phyloP scores from a whole-genome alignment of 2,113 vertebrate genomes.

The Mobula birostris region DNA sequence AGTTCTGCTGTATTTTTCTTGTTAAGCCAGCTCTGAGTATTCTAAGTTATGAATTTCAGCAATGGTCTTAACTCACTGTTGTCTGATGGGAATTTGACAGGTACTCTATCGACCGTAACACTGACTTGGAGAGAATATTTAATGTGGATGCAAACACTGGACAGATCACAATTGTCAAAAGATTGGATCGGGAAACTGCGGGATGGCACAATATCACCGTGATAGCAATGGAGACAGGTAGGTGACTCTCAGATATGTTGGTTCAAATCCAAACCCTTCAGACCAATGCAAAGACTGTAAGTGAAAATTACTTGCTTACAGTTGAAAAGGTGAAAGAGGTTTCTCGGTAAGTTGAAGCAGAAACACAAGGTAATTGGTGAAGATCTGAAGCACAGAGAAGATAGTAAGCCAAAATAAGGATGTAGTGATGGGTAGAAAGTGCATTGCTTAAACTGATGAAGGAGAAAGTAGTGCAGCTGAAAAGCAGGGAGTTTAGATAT shows the following conservation, averaged over 20 bases:
- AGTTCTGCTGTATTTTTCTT: too few relatives aligned
- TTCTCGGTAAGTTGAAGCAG: not conserved
- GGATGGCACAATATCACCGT: slow-evolving; percentile 98
- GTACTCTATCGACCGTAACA: slow-evolving; percentile 80
- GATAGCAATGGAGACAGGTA: slow-evolving; percentile 86
- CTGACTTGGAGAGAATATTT: slow-evolving; percentile 83
- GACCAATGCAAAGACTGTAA: not conserved
- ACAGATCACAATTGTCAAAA: slow-evolving; percentile 78
- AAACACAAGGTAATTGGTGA: not conserved
- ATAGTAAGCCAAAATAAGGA: not conserved
- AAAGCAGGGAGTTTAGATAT: not conserved
- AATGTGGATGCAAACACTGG: slow-evolving; percentile 82
- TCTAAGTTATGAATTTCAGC: not conserved
- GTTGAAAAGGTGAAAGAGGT: not conserved
- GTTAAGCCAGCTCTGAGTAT: not conserved
- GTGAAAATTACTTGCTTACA: not conserved
- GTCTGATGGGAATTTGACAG: slow-evolving; percentile 50
- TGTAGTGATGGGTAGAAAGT: not conserved
- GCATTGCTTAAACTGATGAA: not conserved
- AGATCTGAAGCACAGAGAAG: not conserved
- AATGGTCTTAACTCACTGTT: not conserved
- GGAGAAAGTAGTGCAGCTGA: not conserved
- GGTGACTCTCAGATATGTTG: not conserved
- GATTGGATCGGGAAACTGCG: slow-evolving; percentile 84
- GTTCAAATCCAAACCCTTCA: not conserved